A percentile compares a stretch with the other conserved stretches of the same genome.
Conservation (phyloP, 2,797 vertebrate genomes). For the Perodicticus potto region DNA sequence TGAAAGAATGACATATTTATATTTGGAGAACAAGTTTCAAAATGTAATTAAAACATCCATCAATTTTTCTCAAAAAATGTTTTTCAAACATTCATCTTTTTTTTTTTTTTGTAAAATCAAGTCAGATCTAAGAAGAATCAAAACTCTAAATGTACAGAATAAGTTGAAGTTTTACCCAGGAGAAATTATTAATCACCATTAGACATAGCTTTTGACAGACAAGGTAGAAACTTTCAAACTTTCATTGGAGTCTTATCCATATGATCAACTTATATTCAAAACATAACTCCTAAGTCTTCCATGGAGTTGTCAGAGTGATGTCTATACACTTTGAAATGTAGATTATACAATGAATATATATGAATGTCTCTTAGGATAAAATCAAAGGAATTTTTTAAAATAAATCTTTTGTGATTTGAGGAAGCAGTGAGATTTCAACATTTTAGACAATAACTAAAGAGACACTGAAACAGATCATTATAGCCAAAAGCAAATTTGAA, state of each 20-base stretch:
- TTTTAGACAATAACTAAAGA: conserved; percentile 45
- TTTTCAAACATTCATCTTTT: conserved; percentile 38
- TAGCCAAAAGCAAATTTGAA: background rate
- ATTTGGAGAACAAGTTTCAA: conserved; percentile 1
- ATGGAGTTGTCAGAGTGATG: background rate
- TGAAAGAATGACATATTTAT: conserved; percentile 50
- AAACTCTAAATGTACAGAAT: background rate
- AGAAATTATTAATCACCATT: conserved; percentile 55
- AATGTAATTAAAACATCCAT: conserved; percentile 12
- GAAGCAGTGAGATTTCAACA: background rate
- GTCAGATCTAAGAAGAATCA: conserved; percentile 12
- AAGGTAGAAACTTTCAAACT: conserved; percentile 9
- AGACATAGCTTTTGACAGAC: background rate
- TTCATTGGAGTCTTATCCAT: background rate
- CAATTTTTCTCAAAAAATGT: background rate
- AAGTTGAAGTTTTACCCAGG: background rate
- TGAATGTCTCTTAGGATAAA: background rate
- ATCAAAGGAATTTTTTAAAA: background rate
- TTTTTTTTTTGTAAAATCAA: conserved; percentile 23
- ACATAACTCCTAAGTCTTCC: background rate
- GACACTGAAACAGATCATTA: conserved; percentile 15
- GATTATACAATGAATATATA: background rate
- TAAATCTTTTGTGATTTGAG: background rate
- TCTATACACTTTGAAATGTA: conserved; percentile 2
- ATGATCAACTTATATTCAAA: conserved; percentile 29